Evolutionary conservation across 2,797 vertebrate genomes (phyloP).

Genomic region (Falco concolor): DNA sequence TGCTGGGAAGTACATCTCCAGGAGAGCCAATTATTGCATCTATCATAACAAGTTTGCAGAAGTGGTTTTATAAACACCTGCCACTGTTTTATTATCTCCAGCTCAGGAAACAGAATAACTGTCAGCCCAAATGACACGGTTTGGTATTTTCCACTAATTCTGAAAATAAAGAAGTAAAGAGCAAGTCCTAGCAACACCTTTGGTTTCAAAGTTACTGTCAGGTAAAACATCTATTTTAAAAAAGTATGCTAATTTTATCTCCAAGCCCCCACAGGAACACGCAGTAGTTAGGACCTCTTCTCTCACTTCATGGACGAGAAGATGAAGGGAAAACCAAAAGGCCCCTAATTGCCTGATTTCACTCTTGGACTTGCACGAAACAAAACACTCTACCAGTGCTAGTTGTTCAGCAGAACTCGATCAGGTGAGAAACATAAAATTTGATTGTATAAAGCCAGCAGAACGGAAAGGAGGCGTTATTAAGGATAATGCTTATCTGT

Average conservation of each 20-base stretch:
- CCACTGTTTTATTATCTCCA: constrained; percentile 1
- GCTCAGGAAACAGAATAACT: neutral
- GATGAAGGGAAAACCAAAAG: neutral
- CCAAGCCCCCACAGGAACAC: rapidly evolving
- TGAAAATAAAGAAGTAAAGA: neutral
- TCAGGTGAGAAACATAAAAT: neutral
- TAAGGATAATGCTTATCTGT: neutral
- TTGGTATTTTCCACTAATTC: neutral
- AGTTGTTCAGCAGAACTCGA: neutral
- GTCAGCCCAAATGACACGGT: neutral
- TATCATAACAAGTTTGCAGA: neutral
- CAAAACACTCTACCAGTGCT: neutral
- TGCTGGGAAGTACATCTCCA: neutral
- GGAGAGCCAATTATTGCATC: constrained; percentile 41
- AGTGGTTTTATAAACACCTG: constrained; percentile 37
- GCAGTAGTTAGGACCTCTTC: neutral
- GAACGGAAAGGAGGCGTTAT: neutral
- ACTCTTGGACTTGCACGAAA: neutral
- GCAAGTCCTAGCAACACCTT: neutral
- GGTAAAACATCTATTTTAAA: neutral
- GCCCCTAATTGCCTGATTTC: neutral
- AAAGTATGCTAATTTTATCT: neutral
- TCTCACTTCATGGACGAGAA: neutral
- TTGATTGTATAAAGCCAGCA: neutral
- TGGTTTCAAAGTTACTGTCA: neutral